phyloP scores from a whole-genome alignment of 2,888 invertebrate species.

The Julus scandinavius region DNA sequence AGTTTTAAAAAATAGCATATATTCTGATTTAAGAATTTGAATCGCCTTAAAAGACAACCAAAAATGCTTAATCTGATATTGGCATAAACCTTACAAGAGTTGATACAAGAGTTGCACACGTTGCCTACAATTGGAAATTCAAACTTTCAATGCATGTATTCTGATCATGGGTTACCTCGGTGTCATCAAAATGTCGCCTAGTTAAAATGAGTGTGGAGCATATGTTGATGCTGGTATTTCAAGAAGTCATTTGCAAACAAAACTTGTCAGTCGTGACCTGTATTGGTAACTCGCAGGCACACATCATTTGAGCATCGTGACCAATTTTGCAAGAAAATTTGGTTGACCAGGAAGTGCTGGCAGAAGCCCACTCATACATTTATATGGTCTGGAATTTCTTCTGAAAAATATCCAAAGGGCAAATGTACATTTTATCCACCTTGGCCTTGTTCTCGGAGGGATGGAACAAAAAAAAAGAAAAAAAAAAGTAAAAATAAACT shows the following conservation, averaged over 20 bases:
- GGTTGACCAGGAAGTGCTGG: conserved; percentile 15
- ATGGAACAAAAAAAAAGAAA: background rate
- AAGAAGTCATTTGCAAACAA: background rate
- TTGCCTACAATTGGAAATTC: background rate
- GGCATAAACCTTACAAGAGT: too few species aligned
- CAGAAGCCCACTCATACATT: background rate
- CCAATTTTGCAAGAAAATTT: background rate
- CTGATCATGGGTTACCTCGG: background rate
- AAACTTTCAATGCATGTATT: background rate
- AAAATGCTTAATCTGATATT: too few species aligned
- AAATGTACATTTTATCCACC: background rate
- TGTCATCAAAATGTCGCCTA: background rate
- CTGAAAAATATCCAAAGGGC: conserved; percentile 28
- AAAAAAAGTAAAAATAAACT: conserved; percentile 16
- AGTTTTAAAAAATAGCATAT: too few species aligned
- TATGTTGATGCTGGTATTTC: background rate
- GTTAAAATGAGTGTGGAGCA: background rate
- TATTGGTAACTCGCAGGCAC: background rate
- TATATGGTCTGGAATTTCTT: conserved; percentile 9
- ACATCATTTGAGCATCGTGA: conserved; percentile 27
- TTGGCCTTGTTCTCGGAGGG: conserved; percentile 18
- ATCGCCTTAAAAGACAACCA: too few species aligned
- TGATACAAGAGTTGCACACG: too few species aligned
- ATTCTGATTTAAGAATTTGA: too few species aligned
- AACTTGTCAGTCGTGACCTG: conserved; percentile 32